Base-by-base conservation (phyloP, 2,888 invertebrate genomes). In the Drosophila kuntzei region DNA sequence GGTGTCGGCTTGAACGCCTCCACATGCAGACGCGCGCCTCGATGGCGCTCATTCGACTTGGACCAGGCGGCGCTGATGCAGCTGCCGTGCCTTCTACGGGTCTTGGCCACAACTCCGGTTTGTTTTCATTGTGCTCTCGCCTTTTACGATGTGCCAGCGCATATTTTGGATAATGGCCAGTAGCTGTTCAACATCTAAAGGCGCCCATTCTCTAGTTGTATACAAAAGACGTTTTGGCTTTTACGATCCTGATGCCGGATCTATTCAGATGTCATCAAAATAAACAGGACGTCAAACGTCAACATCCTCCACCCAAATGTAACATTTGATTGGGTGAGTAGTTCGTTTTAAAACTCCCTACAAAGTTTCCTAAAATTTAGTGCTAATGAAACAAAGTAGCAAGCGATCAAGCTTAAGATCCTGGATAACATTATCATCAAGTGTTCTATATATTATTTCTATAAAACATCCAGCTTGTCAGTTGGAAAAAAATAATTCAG, bases 31-130 rank as follows among this genome's bases (percentile, higher is more conserved):
- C 58, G 65, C 75, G 65, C 63, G 71, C 22, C 51, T 65, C 22
- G 51, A 37, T 64, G 68, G 63, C 71, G 76, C 71, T 85, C 85
- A 86, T 86, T 87, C 88, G 70, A 79, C 85, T 87, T 72, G 86
- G 82, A 85, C 61, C 80, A 60, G 79, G 72, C 76, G 80, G 64
- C 75, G 75, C 49, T 74, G 83, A 73, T 85, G 87, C 86, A 83
- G 76, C 74, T 71, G 73, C 65, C 69, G 55, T 25, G 61, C 18
- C 43, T 34, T 25, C 66, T 46, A 64, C 54, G 51, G 61, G 51
- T 75, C 62, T 61, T 62, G 50, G 18, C 47, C 47, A 36, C 58
- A 41, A 37, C 43, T 36, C n/a, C 61, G 64, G 58, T 73, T 77
- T 71, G 65, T 69, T 79, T 61, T 67, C 62, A 70, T 62, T 71